phyloP scores from a whole-genome alignment of 2,888 invertebrate genomes.

The Stenurella melanura region DNA sequence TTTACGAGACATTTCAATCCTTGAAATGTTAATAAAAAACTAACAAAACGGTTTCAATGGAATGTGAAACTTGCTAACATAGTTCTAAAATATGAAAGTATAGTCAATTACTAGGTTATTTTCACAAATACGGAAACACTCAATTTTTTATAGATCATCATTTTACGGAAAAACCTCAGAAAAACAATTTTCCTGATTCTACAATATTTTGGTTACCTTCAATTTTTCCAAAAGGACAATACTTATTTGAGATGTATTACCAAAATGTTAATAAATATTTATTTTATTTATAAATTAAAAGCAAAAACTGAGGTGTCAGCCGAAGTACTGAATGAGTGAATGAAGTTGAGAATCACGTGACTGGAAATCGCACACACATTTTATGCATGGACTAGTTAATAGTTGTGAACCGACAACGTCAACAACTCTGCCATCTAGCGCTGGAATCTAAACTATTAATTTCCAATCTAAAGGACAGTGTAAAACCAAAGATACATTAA shows the following conservation, averaged over 20 bases:
- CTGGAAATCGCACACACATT: neutral
- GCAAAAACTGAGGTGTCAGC: neutral
- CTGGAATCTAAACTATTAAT: too few species aligned
- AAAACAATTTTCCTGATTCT: neutral
- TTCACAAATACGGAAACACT: neutral
- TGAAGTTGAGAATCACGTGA: neutral
- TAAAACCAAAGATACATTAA: too few species aligned
- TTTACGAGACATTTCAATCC: slow-evolving; percentile 72
- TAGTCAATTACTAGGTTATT: slow-evolving; percentile 8
- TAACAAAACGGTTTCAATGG: neutral
- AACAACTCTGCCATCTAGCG: too few species aligned
- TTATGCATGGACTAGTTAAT: too few species aligned
- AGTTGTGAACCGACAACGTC: too few species aligned
- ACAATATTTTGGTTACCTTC: neutral
- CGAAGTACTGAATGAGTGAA: neutral
- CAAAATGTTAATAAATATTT: slow-evolving; percentile 1
- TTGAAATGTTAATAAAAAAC: neutral
- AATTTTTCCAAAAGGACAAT: neutral
- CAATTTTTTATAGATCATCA: neutral
- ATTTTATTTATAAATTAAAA: slow-evolving; percentile 2
- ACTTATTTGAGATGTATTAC: neutral
- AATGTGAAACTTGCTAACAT: slow-evolving; percentile 22
- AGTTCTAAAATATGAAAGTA: slow-evolving; percentile 16
- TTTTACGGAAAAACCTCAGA: too few species aligned
- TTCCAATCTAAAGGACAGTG: too few species aligned